Percentiles rank a stretch among this genome's conserved stretches.
These are phyloP conservation scores for Myiotriccus ornatus DNA, from an alignment of 2,797 vertebrate species.

Conservation along the genomic window DNA sequence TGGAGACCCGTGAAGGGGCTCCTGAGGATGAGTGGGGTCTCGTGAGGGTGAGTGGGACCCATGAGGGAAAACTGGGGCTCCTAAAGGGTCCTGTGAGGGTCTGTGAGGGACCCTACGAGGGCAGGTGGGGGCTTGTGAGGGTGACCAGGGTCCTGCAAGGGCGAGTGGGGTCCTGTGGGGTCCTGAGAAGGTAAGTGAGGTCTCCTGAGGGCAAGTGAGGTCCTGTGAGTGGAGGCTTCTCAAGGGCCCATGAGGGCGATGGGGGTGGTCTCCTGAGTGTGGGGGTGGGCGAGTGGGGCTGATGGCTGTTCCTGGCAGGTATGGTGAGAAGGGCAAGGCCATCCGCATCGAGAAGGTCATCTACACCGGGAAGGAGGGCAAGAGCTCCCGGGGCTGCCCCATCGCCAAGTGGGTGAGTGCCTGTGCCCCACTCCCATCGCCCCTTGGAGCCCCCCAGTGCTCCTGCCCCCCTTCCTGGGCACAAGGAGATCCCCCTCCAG, in stretches of 20 bases:
- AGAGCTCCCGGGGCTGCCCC: slow-evolving; percentile 95
- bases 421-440: fast-evolving
- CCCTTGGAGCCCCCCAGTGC: fast-evolving
- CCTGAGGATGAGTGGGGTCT: not conserved
- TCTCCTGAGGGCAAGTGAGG: no score
- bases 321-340: slow-evolving; percentile 92
- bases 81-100: not conserved
- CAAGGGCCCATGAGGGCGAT: fast-evolving
- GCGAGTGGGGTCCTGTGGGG: not conserved
- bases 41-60: not conserved
- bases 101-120: not conserved
- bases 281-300: not conserved
- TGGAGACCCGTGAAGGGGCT: not conserved
- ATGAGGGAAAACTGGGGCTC: not conserved
- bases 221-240: not conserved
- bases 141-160: not conserved
- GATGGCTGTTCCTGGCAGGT: slow-evolving; percentile 69
- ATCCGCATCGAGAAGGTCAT: slow-evolving; percentile 94
- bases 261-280: fast-evolving
- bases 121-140: no score
- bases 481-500: fast-evolving
- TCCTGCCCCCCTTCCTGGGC: not conserved
- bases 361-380: slow-evolving; percentile 94
- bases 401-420: slow-evolving; percentile 98
- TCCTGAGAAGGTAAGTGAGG: not conserved